These are phyloP conservation scores for Eufriesea mexicana DNA, from an alignment of 1,140 invertebrate species.

Conservation along the genomic window DNA sequence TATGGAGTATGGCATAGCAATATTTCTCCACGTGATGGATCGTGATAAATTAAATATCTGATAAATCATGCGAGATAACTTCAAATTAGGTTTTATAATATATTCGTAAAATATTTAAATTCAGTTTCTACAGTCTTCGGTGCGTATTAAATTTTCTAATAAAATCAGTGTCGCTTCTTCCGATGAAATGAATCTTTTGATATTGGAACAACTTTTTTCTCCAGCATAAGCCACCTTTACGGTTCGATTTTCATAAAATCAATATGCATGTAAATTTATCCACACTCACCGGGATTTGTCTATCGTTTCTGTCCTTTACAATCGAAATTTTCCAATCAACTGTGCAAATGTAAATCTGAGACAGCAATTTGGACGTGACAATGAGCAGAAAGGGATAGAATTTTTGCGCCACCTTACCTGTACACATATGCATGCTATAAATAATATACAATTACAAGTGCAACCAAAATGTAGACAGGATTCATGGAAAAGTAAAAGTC, in stretches of 20 bases:
- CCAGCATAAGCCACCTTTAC: no score
- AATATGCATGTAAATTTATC: neutral
- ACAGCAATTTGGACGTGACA: neutral
- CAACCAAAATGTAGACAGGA: no score
- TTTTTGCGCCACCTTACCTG: neutral
- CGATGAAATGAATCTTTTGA: neutral
- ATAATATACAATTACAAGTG: neutral
- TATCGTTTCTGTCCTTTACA: neutral
- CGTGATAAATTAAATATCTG: no score
- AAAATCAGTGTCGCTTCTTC: neutral
- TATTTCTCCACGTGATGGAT: no score
- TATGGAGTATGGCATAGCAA: no score
- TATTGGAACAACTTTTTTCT: neutral
- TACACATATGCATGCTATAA: neutral
- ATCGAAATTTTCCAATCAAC: conserved; percentile 1
- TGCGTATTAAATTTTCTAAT: neutral
- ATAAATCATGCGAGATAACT: no score
- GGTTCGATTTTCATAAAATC: neutral
- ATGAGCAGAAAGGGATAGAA: neutral
- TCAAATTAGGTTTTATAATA: no score
- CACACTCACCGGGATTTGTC: no score
- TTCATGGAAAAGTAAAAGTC: no score
- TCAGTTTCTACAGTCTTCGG: neutral
- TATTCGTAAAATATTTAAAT: neutral
- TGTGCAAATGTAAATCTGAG: neutral